Percentiles rank a stretch among this genome's conserved stretches.
These are phyloP conservation scores for Tricholaema leucomelas DNA, from an alignment of 2,113 vertebrate species.

Conservation along the genomic window DNA sequence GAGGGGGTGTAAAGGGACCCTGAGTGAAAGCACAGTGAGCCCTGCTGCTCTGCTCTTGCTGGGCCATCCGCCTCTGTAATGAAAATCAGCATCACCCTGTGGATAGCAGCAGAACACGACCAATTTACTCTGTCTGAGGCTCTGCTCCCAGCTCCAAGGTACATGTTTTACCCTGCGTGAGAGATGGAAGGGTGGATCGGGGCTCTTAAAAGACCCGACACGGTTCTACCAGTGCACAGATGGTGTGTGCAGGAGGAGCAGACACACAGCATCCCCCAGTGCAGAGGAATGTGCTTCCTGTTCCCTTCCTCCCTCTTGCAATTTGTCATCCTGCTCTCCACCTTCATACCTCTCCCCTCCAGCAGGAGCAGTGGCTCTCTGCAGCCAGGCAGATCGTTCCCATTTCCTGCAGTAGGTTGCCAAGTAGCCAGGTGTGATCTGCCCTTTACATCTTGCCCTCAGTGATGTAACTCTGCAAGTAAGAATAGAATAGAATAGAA, in stretches of 20 bases:
- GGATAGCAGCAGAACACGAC: not conserved
- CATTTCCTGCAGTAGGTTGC: not conserved
- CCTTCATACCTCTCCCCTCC: not conserved
- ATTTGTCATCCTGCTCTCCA: not conserved
- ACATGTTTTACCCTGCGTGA: not conserved
- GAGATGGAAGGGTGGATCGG: not conserved
- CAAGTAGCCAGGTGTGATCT: not conserved
- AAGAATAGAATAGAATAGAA: too few species aligned
- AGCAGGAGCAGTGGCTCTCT: not conserved
- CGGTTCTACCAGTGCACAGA: not conserved
- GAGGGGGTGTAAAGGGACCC: not conserved
- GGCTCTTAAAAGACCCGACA: not conserved
- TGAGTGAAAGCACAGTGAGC: not conserved
- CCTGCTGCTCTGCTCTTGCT: not conserved
- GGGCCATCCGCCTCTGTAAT: not conserved
- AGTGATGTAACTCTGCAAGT: not conserved
- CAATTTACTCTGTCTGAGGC: not conserved
- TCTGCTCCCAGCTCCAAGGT: not conserved
- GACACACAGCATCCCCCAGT: not conserved
- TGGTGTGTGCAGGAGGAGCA: not conserved
- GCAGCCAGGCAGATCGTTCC: not conserved
- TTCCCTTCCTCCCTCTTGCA: not conserved
- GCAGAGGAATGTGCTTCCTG: not conserved
- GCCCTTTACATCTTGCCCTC: not conserved
- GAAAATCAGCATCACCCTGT: slow-evolving; percentile 3